These are phyloP conservation scores for Corythornis cristatus DNA, from an alignment of 2,113 vertebrate genomes.

Conservation along the genomic window DNA sequence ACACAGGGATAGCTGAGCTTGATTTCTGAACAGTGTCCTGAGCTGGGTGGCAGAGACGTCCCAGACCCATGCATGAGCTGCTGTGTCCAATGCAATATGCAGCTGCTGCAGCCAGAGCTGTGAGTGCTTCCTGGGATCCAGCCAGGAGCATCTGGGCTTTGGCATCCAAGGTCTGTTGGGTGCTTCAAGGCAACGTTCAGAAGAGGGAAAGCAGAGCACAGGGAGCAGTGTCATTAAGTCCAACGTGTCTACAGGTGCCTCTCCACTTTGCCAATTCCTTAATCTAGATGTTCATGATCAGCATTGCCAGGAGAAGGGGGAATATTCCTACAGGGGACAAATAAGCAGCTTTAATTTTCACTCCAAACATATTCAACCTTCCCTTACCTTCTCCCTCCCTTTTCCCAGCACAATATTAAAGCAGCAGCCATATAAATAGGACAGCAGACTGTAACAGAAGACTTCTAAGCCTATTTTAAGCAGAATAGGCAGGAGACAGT, in stretches of 20 bases:
- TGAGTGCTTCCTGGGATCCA: background rate
- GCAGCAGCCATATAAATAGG: background rate
- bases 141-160: background rate
- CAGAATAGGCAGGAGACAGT: background rate
- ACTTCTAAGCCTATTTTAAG: background rate
- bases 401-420: background rate
- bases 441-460: background rate
- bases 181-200: background rate
- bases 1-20: rapidly evolving
- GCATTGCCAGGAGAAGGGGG: slow-evolving; percentile 18
- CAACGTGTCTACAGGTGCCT: background rate
- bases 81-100: rapidly evolving
- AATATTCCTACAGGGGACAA: background rate
- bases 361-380: too few species aligned
- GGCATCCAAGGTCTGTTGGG: rapidly evolving
- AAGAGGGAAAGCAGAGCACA: background rate
- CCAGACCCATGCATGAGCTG: rapidly evolving
- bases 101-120: background rate
- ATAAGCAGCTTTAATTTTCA: background rate
- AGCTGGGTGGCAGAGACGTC: background rate
- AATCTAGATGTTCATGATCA: background rate
- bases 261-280: rapidly evolving
- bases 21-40: too few species aligned
- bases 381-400: background rate
- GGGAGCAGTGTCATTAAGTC: background rate